Base-by-base conservation (phyloP, 2,888 invertebrate species). In the Bugulina stolonifera region DNA sequence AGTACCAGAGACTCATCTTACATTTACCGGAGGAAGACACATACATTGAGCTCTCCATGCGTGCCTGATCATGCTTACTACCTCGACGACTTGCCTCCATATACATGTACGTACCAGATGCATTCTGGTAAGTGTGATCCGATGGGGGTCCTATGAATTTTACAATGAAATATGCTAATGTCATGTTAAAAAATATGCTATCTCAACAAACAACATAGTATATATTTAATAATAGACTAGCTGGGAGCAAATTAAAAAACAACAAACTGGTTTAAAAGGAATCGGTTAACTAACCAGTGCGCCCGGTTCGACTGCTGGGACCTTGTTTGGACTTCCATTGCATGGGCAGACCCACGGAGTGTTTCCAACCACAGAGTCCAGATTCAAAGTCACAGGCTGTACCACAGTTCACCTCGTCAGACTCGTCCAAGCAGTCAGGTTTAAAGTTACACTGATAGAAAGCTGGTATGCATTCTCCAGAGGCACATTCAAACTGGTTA, bases 381-480 rank as follows among this genome's bases (percentile, higher is more conserved):
- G 34, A 58, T 22, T 72, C n/a, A 35, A 64, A 34, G 35, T 55
- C 27, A 22, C 55, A 72, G 35, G 29, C 10, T 35, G 71, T 76
- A 79, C 80, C 80, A 76, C 80, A 80, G 2, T 73, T 70, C 27
- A 71, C 71, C 75, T 80, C 80, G 74, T 80, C 80, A 23, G 76
- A 74, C 1, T 75, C 73, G 64, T 79, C 78, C 1, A 69, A 54
- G 74, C 80, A 80, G 69, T 80, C 80, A 0, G 32, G 43, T 0
- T 78, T 74, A 10, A 77, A 76, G 73, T 80, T 79, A 78, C 80
- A 80, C 35, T 75, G 73, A 35, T 76, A 72, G n/a, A 77, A 72
- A 5, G 75, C 78, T 0, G 77, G 72, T 18, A 79, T 76, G 76
- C 80, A 80, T 34, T 75, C 71, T 5, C 75, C 75, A 55, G 58